Evolutionary conservation across 2,888 invertebrate genomes (phyloP).

Genomic region (Emesis russula): DNA sequence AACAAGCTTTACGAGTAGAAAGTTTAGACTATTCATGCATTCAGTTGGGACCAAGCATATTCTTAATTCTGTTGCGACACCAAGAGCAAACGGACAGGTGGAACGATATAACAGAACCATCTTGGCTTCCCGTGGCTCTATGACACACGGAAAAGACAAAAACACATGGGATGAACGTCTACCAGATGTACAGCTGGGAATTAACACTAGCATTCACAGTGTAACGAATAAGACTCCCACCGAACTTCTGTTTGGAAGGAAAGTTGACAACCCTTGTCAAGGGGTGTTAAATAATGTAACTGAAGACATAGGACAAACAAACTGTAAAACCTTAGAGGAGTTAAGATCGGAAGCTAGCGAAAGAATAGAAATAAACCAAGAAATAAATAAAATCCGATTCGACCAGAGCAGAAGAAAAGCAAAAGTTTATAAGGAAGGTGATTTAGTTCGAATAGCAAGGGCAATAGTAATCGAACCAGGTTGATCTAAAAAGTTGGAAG

Average conservation of each 20-base stretch:
- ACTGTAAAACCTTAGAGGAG: constrained; percentile 5
- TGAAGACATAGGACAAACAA: neutral
- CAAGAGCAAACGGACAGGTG: constrained; percentile 39
- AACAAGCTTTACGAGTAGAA: constrained; percentile 63
- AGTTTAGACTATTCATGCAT: constrained; percentile 62
- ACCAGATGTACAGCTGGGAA: constrained; percentile 59
- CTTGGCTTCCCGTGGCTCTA: constrained; percentile 42
- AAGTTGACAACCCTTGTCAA: constrained; percentile 4
- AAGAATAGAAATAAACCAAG: constrained; percentile 61
- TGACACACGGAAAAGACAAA: constrained; percentile 36
- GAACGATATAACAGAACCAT: constrained; percentile 53
- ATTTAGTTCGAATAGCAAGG: constrained; percentile 64
- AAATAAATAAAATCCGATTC: constrained; percentile 51
- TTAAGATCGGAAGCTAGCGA: constrained; percentile 45
- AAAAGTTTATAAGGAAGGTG: constrained; percentile 50
- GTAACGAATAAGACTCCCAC: constrained; percentile 45
- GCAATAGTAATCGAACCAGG: constrained; percentile 49
- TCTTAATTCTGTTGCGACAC: constrained; percentile 70
- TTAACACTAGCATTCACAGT: constrained; percentile 66
- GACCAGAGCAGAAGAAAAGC: constrained; percentile 54
- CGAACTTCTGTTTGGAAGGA: constrained; percentile 53
- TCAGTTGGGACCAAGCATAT: constrained; percentile 66
- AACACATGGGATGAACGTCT: constrained; percentile 58
- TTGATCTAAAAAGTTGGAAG: constrained; percentile 65
- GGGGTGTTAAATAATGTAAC: constrained; percentile 38